phyloP scores from a whole-genome alignment of 1,140 invertebrate genomes.

The Pseudomyrmex gracilis region DNA sequence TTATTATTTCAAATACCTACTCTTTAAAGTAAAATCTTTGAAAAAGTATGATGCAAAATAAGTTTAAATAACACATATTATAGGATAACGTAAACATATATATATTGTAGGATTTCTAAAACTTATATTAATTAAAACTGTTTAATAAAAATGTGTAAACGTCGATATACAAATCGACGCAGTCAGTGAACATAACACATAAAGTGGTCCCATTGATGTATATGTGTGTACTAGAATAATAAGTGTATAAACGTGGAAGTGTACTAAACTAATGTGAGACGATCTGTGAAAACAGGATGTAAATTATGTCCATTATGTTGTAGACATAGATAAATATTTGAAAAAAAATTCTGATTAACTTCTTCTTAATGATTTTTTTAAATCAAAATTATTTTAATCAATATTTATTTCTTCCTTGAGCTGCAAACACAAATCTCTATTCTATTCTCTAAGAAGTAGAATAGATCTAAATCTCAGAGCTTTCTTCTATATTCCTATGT shows the following conservation, averaged over 20 bases:
- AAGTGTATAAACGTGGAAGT: neutral
- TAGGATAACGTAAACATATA: slow-evolving; percentile 4
- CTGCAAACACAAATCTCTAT: neutral
- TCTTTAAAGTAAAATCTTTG: neutral
- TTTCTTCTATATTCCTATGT: slow-evolving; percentile 6
- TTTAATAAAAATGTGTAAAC: slow-evolving; percentile 22
- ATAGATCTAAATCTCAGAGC: slow-evolving; percentile 5
- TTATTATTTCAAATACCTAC: slow-evolving; percentile 32
- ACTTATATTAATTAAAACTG: neutral
- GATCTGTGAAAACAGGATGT: slow-evolving; percentile 34
- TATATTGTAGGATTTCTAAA: neutral
- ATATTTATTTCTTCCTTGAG: neutral
- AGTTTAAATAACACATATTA: neutral
- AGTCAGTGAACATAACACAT: slow-evolving; percentile 26
- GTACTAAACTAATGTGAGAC: slow-evolving; percentile 1
- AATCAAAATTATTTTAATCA: neutral
- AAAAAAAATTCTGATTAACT: slow-evolving; percentile 16
- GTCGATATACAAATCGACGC: slow-evolving; percentile 8
- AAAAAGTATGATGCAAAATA: slow-evolving; percentile 21
- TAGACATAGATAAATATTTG: neutral
- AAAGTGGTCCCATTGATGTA: slow-evolving; percentile 16
- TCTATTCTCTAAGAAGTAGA: neutral
- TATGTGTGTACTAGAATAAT: neutral
- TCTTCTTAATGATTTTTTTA: no score
- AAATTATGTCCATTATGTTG: slow-evolving; percentile 3